These are phyloP conservation scores for Neuroscelio doddi DNA, from an alignment of 2,888 invertebrate genomes.

Conservation along the genomic window DNA sequence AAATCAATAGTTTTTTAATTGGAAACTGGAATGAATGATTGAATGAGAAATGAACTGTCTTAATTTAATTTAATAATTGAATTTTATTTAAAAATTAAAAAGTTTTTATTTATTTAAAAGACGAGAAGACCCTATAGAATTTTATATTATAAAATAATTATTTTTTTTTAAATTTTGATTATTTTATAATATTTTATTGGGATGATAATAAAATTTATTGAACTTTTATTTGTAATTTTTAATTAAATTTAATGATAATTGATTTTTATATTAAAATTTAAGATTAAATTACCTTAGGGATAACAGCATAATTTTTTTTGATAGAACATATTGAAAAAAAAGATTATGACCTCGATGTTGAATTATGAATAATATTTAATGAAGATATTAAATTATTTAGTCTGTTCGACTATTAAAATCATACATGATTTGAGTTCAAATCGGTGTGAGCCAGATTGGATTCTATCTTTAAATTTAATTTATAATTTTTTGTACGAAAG, in stretches of 20 bases:
- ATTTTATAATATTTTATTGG: slow-evolving; percentile 76
- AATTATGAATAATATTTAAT: slow-evolving; percentile 82
- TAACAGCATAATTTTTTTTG: slow-evolving; percentile 87
- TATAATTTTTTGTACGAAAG: slow-evolving; percentile 85
- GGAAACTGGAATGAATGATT: slow-evolving; percentile 85
- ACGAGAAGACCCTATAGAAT: slow-evolving; percentile 88
- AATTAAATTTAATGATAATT: slow-evolving; percentile 76
- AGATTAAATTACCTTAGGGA: slow-evolving; percentile 84
- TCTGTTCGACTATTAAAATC: slow-evolving; percentile 88
- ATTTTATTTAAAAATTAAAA: slow-evolving; percentile 79
- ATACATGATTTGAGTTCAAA: slow-evolving; percentile 93
- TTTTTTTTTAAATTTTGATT: slow-evolving; percentile 64
- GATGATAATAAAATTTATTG: slow-evolving; percentile 77
- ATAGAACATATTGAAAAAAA: slow-evolving; percentile 82
- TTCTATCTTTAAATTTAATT: slow-evolving; percentile 80
- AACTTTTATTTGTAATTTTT: slow-evolving; percentile 74
- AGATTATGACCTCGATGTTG: slow-evolving; percentile 93
- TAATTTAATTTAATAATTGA: slow-evolving; percentile 73
- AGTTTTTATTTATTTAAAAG: slow-evolving; percentile 78
- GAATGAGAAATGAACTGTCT: slow-evolving; percentile 79
- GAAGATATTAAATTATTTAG: slow-evolving; percentile 80
- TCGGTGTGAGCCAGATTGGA: slow-evolving; percentile 89
- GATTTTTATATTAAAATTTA: slow-evolving; percentile 74
- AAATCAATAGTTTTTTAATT: slow-evolving; percentile 88
- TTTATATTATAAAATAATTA: slow-evolving; percentile 76